These are phyloP conservation scores for Sebastes trivittatus DNA, from an alignment of 2,797 vertebrate genomes.

Conservation along the genomic window DNA sequence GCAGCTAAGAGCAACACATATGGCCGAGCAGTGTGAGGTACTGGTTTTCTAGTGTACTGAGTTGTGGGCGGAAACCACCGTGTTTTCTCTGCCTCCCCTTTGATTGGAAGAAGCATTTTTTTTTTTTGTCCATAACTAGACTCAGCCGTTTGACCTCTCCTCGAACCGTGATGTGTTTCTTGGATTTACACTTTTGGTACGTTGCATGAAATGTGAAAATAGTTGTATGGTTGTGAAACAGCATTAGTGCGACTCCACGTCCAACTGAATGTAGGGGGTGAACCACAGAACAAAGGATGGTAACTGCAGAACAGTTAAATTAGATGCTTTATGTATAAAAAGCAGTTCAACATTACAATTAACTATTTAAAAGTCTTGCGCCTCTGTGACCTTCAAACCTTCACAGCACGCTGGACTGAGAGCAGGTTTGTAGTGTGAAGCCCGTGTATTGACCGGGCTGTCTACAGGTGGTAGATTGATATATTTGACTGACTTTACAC, in stretches of 20 bases:
- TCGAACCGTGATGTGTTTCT: slow-evolving; percentile 3
- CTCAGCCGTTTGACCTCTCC: slow-evolving; percentile 32
- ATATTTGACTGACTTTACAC: slow-evolving; percentile 70
- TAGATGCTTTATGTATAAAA: background rate
- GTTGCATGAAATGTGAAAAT: background rate
- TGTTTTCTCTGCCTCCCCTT: slow-evolving; percentile 64
- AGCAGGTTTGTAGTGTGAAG: slow-evolving; percentile 10
- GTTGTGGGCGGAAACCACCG: slow-evolving; percentile 15
- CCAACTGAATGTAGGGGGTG: too few species aligned
- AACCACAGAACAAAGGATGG: too few species aligned
- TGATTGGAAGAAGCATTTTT: slow-evolving; percentile 48
- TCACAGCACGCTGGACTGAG: background rate
- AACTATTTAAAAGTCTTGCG: background rate
- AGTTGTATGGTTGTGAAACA: background rate
- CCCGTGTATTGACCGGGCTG: slow-evolving; percentile 46
- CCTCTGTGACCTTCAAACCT: background rate
- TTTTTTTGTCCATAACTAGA: slow-evolving; percentile 32
- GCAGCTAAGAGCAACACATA: slow-evolving; percentile 66
- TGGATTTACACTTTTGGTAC: background rate
- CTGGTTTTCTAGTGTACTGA: slow-evolving; percentile 22
- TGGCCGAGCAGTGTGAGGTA: slow-evolving; percentile 36
- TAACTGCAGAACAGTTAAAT: background rate
- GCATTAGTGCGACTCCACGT: background rate
- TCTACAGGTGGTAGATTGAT: slow-evolving; percentile 69
- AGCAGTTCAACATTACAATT: background rate